Base-by-base conservation (phyloP, 2,113 vertebrate species). In the Corydoras sp. region DNA sequence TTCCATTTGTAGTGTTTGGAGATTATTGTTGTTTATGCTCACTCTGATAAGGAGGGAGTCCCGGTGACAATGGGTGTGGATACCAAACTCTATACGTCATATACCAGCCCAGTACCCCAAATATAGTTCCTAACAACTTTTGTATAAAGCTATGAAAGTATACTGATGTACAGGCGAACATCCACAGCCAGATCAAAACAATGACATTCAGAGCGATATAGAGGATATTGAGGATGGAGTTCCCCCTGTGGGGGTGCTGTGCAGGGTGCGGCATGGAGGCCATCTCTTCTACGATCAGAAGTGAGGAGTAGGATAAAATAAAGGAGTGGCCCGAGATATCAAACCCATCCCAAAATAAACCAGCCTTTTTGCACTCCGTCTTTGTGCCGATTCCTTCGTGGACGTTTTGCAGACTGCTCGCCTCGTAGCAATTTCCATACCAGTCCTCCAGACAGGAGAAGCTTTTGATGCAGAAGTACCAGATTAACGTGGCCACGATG, bases 241-340 rank as follows among this genome's bases (percentile, higher is more conserved):
- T 83, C 24, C 86, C 75, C 10, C 70, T 12, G 58, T 4, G 55
- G 80, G 4, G 87, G 77, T 0, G 75, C n/a, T 15, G 68, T 50
- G 0, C 68, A 72, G 94, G 55, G 6, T 76, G 82, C 0, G 83
- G 85, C 87, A 96, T 89, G 18, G 94, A 89, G 0, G 88, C 88
- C 60, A 90, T 89, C 51, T 99, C 97, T 76, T 99, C 95, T 76
- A 91, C 62, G 4, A 98, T 98, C 80, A 95, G 84, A 58, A 98
- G 91, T 0, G 91, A 77, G 0, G 95, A 97, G 84, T 93, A 99
- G 0, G 92, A 74, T 73, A 99, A 91, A 72, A 99, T 91, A 74
- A 99, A 99, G 65, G 89, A 94, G 85, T 99, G 97, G 10, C 97
- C 97, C 0, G 97, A 99, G 82, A 99, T 96, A 88, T 99, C 97